phyloP scores from a whole-genome alignment of 2,888 invertebrate species.

The Lepidocyrtinus sp. region DNA sequence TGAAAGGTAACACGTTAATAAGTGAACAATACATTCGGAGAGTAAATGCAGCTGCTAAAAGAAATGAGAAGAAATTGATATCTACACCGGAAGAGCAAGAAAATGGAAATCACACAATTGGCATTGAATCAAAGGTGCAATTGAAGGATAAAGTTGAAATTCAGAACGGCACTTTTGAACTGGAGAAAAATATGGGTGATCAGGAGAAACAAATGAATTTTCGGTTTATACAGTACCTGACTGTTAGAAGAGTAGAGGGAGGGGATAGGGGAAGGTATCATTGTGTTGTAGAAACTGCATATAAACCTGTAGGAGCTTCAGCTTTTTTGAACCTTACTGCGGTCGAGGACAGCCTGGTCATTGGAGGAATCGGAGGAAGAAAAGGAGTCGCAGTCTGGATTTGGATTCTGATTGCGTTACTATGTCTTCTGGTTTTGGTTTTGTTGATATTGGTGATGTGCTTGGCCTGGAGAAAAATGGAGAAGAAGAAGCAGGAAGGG shows the following conservation, averaged over 20 bases:
- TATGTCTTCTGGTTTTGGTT: slow-evolving; percentile 23
- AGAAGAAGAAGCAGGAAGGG: slow-evolving; percentile 43
- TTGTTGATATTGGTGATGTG: slow-evolving; percentile 1
- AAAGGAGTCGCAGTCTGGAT: slow-evolving; percentile 29
- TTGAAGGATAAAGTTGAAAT: not conserved
- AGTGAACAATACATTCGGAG: not conserved
- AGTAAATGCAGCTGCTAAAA: not conserved
- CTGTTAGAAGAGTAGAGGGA: not conserved
- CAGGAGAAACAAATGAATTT: slow-evolving; percentile 20
- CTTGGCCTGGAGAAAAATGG: slow-evolving; percentile 24
- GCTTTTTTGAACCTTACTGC: slow-evolving; percentile 19
- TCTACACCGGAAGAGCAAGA: not conserved
- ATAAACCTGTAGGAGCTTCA: not conserved
- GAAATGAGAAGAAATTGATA: not conserved
- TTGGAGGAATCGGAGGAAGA: not conserved
- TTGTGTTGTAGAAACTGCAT: slow-evolving; percentile 7
- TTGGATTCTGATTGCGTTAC: slow-evolving; percentile 35
- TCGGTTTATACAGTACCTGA: not conserved
- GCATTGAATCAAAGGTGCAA: not conserved
- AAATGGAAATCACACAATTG: not conserved
- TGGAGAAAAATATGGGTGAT: not conserved
- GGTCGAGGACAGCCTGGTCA: not conserved
- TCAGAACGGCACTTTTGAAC: not conserved
- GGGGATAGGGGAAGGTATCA: slow-evolving; percentile 21
- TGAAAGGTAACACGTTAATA: slow-evolving; percentile 32